Evolutionary conservation across 2,113 vertebrate species (phyloP).

Genomic region (Aegotheles bennettii): DNA sequence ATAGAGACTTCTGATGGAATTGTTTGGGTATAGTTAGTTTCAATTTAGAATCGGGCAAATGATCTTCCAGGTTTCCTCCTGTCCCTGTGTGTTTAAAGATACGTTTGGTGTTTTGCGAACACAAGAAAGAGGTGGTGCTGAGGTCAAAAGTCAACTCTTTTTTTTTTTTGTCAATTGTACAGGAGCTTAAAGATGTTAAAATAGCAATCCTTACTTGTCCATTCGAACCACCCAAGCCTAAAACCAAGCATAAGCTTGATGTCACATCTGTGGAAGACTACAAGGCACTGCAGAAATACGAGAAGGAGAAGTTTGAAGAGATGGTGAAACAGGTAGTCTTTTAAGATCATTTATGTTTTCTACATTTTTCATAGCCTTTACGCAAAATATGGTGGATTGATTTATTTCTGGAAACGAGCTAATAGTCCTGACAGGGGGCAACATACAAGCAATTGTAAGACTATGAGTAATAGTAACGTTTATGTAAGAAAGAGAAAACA

Average conservation of each 20-base stretch:
- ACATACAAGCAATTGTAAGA: neutral
- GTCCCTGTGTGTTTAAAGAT: neutral
- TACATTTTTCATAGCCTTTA: neutral
- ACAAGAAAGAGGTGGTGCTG: neutral
- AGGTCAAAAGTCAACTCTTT: neutral
- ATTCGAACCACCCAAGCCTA: constrained; percentile 96
- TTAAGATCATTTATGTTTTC: neutral
- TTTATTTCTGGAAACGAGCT: neutral
- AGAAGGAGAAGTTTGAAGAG: constrained; percentile 95
- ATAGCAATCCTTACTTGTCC: constrained; percentile 98
- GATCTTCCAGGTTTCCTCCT: neutral
- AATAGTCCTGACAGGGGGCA: neutral
- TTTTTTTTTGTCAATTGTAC: neutral
- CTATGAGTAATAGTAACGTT: neutral
- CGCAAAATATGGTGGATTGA: neutral
- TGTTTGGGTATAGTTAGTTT: neutral
- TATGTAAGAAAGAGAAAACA: neutral
- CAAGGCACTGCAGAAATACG: constrained; percentile 93
- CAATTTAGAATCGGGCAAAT: neutral
- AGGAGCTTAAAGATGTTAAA: constrained; percentile 89
- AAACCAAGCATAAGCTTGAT: constrained; percentile 99
- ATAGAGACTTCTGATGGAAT: neutral
- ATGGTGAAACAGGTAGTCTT: constrained; percentile 89
- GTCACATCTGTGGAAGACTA: constrained; percentile 95
- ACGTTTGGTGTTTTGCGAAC: neutral